Evolutionary conservation across 2,888 invertebrate species (phyloP), one percentile per base, ranked within the genome.

Genomic region (Clivina fossor): DNA sequence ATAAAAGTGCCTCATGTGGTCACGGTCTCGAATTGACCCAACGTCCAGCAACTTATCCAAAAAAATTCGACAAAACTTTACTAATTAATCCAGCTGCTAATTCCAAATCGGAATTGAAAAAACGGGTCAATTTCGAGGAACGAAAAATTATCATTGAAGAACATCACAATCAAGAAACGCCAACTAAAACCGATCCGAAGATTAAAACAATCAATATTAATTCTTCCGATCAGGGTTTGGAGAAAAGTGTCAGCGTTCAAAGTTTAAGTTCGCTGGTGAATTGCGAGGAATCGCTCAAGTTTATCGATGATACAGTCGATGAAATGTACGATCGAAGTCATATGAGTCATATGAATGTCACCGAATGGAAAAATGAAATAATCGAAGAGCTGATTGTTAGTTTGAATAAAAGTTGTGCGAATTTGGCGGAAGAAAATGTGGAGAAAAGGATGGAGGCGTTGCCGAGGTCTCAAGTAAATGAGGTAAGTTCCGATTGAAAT

Each of bases 1-100:
- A 89, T 68, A 90, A 89, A 76, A 88, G 89, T 26, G 84, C 84
- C 16, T 88, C 89, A 15, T 88, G 85, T 71, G 87, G 87, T 63
- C 83, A 86, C 59, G 88, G 88, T 1, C 73, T 89, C 50, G 85
- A 89, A 71, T 78, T 81, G 54, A 78, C 83, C 0, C 82, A 83
- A 15, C 76, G 87, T 5, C 86, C 88, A 3, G 83, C 84, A 55
- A 86, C 88, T 1, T 55, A 55, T 55, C 55, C 55, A 38, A 55
- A 55, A 28, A 47, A 55, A 40, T 55, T 55, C 33, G 55, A 55
- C 40, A 55, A 55, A 40, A 22, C 55, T 4, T 32, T 55, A 22
- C 28, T 55, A 13, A 53, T 44, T 7, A 30, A 37, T 19, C 44
- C 37, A 18, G 32, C 15, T 1, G 26, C 33, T 13, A 38, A 54